phyloP scores from a whole-genome alignment of 1,140 invertebrate species.

The Steinernema feltiae region DNA sequence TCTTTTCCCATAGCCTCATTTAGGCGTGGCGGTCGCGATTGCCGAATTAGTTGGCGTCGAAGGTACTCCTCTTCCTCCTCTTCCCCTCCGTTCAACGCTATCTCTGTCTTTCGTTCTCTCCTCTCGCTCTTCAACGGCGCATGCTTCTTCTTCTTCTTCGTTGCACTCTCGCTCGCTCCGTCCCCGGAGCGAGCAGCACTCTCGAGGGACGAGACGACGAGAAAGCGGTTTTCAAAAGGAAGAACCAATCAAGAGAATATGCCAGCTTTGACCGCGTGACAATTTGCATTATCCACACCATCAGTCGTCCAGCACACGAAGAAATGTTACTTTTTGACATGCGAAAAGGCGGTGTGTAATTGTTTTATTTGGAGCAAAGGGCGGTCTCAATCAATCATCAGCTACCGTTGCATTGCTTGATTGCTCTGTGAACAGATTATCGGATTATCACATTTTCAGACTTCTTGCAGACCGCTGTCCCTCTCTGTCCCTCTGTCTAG shows the following conservation, averaged over 20 bases:
- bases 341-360: too few species aligned
- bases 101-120: background rate
- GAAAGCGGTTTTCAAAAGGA: conserved; percentile 2
- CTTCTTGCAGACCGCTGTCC: too few species aligned
- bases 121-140: background rate
- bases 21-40: conserved; percentile 8
- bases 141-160: background rate
- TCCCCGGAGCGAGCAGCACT: background rate
- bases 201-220: conserved; percentile 7
- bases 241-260: conserved; percentile 15
- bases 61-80: background rate
- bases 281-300: background rate
- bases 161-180: background rate
- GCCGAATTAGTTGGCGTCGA: conserved; percentile 12
- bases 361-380: too few species aligned
- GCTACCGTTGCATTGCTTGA: too few species aligned
- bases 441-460: too few species aligned
- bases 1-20: conserved; percentile 15
- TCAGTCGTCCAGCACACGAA: background rate
- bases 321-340: too few species aligned
- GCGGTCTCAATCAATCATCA: too few species aligned
- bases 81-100: background rate
- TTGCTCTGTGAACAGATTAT: too few species aligned
- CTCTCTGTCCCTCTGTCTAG: too few species aligned
- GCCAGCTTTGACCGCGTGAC: background rate